Percentiles rank a stretch among this genome's conserved stretches.
These are phyloP conservation scores for Ascidia mentula DNA, from an alignment of 23 tunicate genomes.

Conservation along the genomic window DNA sequence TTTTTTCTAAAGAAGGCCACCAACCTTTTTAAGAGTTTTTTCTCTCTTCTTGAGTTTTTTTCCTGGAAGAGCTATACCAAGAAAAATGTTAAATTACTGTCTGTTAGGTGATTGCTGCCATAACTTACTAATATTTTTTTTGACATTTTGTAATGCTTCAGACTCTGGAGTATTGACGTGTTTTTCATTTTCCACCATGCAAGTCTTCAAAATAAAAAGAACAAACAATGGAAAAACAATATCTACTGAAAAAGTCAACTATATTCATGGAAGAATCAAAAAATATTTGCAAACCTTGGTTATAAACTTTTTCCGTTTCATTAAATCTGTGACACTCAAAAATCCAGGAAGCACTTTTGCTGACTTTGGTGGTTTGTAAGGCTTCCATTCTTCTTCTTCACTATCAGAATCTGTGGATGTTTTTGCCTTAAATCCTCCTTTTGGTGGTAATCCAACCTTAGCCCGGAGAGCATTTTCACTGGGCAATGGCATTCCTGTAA, in stretches of 20 bases:
- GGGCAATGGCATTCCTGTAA: conserved; percentile 70
- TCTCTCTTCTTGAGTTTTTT: neutral
- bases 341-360: conserved; percentile 6
- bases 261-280: neutral
- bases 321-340: neutral
- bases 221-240: neutral
- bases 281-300: neutral
- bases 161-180: conserved; percentile 17
- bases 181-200: conserved; percentile 19
- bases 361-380: conserved; percentile 26
- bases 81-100: neutral
- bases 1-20: neutral
- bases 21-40: neutral
- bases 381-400: conserved; percentile 56
- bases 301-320: neutral
- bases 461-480: conserved; percentile 57
- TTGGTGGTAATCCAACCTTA: conserved; percentile 55
- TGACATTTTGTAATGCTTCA: conserved; percentile 22
- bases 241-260: neutral
- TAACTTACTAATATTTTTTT: neutral
- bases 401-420: neutral
- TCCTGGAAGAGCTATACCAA: neutral
- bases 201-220: conserved; percentile 17
- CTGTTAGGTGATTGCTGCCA: neutral
- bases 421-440: neutral